Evolutionary conservation across 2,797 vertebrate species (phyloP), one percentile per base, ranked within the genome.

Genomic region (Acanthopagrus latus): DNA sequence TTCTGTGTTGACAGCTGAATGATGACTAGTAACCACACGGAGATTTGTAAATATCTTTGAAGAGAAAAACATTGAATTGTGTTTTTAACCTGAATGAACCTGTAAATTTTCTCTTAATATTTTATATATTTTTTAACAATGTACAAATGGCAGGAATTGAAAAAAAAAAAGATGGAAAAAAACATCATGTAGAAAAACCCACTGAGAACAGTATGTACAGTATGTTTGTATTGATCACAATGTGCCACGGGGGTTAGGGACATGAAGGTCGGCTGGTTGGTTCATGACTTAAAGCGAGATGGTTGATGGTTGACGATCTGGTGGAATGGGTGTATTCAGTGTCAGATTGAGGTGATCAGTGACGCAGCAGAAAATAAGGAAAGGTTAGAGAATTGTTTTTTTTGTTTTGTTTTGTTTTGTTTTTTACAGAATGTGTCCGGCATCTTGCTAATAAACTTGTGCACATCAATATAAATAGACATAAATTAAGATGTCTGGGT

Each of bases 101-200:
- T 90, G 88, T 91, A 87, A 51, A 88, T 82, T 81, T 73, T 85
- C 73, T 88, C 80, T 86, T 74, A 71, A 84, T 86, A 83, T 93
- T 93, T 94, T 93, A 86, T 94, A 94, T 91, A 88, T 89, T 92
- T 89, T 84, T 86, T 86, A 86, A 93, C 84, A 47, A 79, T 88
- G 92, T 91, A 84, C 78, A 88, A 88, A 91, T 57, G 64, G 62
- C 76, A 59, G 86, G 59, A 84, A 55, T 68, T 27, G 63, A 81
- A 55, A 68, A 43, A 44, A 52, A 52, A 60, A 59, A 76, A 63
- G 80, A 48, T 52, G 5, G 65, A 38, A 63, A 52, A 63, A 63
- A 76, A 63, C 80, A 48, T 52, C 5, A 16, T 71, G 58, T 76
- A 43, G 16, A 81, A 76, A 38, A 55, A 48, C 64, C 43, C 54